phyloP scores from a whole-genome alignment of 2,797 vertebrate species.

The Pseudomugil gertrudae region DNA sequence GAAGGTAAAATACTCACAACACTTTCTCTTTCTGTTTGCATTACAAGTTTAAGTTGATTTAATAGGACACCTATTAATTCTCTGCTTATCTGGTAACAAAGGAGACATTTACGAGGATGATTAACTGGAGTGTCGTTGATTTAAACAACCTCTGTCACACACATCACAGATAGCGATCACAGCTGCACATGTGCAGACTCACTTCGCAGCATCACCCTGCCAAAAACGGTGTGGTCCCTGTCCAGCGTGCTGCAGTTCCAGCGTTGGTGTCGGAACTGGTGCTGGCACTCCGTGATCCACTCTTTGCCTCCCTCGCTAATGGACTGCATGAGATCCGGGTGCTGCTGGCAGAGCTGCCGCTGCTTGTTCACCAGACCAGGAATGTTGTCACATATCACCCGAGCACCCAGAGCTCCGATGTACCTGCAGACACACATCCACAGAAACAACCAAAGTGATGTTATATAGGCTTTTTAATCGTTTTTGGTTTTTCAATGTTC shows the following conservation, averaged over 20 bases:
- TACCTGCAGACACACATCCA: constrained; percentile 83
- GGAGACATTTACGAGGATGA: constrained; percentile 67
- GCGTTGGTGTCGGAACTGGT: constrained; percentile 96
- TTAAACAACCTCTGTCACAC: constrained; percentile 56
- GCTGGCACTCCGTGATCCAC: constrained; percentile 97
- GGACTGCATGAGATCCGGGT: constrained; percentile 97
- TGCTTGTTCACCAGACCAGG: constrained; percentile 97
- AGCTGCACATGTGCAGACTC: constrained; percentile 70
- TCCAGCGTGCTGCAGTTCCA: constrained; percentile 99
- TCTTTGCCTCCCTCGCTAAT: constrained; percentile 95
- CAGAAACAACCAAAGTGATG: no score
- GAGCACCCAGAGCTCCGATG: constrained; percentile 93
- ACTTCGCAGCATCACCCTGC: constrained; percentile 97
- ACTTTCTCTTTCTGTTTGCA: constrained; percentile 55
- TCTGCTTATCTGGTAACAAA: constrained; percentile 52
- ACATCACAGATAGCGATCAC: constrained; percentile 38
- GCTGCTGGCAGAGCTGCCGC: constrained; percentile 93
- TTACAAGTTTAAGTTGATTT: constrained; percentile 48
- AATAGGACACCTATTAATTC: constrained; percentile 65
- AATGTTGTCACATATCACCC: constrained; percentile 98
- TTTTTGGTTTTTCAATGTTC: not conserved
- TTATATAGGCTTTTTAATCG: no score
- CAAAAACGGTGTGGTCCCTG: constrained; percentile 96
- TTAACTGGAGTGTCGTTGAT: constrained; percentile 55
- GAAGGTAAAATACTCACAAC: constrained; percentile 40